phyloP scores from a whole-genome alignment of 2,113 vertebrate genomes.

The Saguinus midas region DNA sequence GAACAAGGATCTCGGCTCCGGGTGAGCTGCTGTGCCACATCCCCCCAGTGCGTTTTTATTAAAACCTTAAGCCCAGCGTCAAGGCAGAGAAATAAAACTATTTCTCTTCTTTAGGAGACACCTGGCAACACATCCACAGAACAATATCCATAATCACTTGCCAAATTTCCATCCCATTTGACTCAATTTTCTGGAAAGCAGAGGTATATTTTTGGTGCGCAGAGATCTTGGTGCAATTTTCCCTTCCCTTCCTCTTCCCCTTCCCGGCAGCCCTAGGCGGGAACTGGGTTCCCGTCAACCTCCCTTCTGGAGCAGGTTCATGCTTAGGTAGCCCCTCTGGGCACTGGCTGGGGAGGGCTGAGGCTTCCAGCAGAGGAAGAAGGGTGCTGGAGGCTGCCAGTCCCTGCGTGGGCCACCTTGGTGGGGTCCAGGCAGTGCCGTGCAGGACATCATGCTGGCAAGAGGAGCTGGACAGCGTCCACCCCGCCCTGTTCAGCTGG shows the following conservation, averaged over 20 bases:
- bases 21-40: background rate
- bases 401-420: background rate
- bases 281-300: background rate
- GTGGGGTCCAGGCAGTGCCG: background rate
- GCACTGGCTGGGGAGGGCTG: background rate
- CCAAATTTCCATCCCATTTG: conserved; percentile 4
- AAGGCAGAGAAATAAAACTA: conserved; percentile 20
- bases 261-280: background rate
- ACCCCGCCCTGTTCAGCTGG: accelerated
- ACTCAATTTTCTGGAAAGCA: conserved; percentile 24
- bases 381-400: background rate
- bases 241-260: background rate
- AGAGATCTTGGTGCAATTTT: background rate
- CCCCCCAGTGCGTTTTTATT: background rate
- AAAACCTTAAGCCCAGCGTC: background rate
- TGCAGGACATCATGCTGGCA: background rate
- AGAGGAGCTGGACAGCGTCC: background rate
- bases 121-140: conserved; percentile 43
- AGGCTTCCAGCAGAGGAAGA: background rate
- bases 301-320: background rate
- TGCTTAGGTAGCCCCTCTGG: background rate
- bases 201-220: background rate
- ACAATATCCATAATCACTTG: conserved; percentile 39
- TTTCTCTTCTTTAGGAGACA: conserved; percentile 31
- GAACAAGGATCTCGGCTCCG: background rate